Conservation (phyloP, 2,888 invertebrate genomes). For the Hemicrepidius hirtus region DNA sequence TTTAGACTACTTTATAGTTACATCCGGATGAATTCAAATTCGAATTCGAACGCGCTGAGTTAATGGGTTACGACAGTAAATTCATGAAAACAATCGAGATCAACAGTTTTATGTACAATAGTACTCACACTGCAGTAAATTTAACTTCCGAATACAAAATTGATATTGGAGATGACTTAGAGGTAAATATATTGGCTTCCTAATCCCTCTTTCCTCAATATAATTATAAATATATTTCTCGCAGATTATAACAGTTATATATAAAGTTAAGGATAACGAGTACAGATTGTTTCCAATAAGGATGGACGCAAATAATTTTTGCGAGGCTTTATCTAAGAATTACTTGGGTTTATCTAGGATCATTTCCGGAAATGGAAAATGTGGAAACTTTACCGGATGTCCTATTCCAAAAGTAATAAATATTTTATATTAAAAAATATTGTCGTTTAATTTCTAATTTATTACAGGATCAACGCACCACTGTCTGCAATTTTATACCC, state of each 20-base stretch:
- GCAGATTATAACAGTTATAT: no score
- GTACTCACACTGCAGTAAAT: background rate
- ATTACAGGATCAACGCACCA: background rate
- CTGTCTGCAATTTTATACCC: background rate
- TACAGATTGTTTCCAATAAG: background rate
- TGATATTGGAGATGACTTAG: background rate
- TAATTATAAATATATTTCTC: no score
- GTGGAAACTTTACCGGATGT: slow-evolving; percentile 2
- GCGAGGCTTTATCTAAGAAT: no score
- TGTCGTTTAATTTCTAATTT: no score
- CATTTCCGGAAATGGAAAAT: background rate
- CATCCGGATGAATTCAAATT: no score
- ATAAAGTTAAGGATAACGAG: no score
- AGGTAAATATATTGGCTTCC: background rate
- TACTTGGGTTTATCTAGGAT: no score
- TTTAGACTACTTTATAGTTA: no score
- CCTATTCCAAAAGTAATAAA: background rate
- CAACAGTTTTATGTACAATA: background rate
- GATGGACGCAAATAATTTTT: background rate
- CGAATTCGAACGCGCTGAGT: background rate
- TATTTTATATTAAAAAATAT: background rate
- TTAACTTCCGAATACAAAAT: background rate
- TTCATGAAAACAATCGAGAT: background rate
- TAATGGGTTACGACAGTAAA: background rate
- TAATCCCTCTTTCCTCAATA: no score